Percentiles rank a stretch among this genome's conserved stretches.
phyloP scores from a whole-genome alignment of 2,797 vertebrate species.

The Scleropages formosus region DNA sequence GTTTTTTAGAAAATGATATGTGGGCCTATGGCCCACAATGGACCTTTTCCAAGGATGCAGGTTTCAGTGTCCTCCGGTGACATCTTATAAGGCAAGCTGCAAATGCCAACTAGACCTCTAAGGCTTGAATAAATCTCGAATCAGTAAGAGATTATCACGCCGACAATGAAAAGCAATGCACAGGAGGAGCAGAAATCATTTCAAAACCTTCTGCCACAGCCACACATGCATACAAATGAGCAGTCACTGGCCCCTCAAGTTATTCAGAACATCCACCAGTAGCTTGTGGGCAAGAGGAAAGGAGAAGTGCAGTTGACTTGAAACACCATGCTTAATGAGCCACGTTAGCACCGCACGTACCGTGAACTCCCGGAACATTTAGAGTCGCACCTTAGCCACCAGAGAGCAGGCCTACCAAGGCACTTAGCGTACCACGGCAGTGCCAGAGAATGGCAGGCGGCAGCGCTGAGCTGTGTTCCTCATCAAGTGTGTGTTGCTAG shows the following conservation, averaged over 20 bases:
- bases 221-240: not conserved
- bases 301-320: not conserved
- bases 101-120: not conserved
- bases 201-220: not conserved
- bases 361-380: no score
- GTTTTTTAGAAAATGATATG: not conserved
- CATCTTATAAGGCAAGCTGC: not conserved
- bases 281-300: not conserved
- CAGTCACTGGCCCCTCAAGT: not conserved
- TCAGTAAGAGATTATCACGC: not conserved
- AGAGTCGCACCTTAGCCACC: no score
- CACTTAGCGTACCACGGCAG: no score
- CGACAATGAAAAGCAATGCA: not conserved
- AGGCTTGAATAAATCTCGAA: not conserved
- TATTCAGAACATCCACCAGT: not conserved
- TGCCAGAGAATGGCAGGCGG: no score
- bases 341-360: no score
- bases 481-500: no score
- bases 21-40: not conserved
- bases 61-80: not conserved
- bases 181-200: conserved; percentile 4
- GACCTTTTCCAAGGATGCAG: not conserved
- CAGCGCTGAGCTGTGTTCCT: no score
- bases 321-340: no score
- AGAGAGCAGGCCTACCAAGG: no score